Base-by-base conservation (phyloP, 2,113 vertebrate genomes). In the Rattus rattus region DNA sequence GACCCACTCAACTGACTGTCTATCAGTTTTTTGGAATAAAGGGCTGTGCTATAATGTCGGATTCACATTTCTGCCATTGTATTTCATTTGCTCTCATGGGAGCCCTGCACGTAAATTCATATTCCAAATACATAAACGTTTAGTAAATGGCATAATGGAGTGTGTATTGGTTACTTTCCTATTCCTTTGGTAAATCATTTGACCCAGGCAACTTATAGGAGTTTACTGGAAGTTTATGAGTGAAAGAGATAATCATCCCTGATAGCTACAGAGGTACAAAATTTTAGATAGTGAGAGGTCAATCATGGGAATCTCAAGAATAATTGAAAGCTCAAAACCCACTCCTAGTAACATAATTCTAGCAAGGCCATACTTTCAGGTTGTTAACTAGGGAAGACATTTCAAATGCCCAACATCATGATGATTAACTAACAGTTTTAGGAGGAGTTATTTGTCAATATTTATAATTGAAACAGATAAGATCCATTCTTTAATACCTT, bases 21-120 rank as follows among this genome's bases (percentile, higher is more conserved):
- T 80, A 16, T 7, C 36, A 19, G 14, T 52, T 54, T 3, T 4
- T 19, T 14, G 14, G 49, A 33, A 16, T 26, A 56, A 81, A 59
- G 52, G 22, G 3, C 22, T 1, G 0, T 63, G 24, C 6, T 6
- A 63, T 14, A 26, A 28, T 43, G 13, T 13, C n/a, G 28, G 22
- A 63, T 28, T 84, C 24, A 43, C 12, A 4, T 43, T 63, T 63
- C n/a, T 61, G 17, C 22, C 24, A 26, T 26, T 43, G 61, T 9
- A 7, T 84, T 65, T 85, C 16, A 17, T 56, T 56, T 24, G 9
- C n/a, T 79, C 2, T 26, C 43, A 88, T 2, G 39, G 16, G 5
- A 73, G 33, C 3, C 24, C 63, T 52, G 2, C 52, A 63, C 69
- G 3, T 80, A 54, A 80, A 7, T 26, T n/a, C 22, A 59, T 52